phyloP scores from a whole-genome alignment of 2,888 invertebrate species.

The Leucophenga montana region DNA sequence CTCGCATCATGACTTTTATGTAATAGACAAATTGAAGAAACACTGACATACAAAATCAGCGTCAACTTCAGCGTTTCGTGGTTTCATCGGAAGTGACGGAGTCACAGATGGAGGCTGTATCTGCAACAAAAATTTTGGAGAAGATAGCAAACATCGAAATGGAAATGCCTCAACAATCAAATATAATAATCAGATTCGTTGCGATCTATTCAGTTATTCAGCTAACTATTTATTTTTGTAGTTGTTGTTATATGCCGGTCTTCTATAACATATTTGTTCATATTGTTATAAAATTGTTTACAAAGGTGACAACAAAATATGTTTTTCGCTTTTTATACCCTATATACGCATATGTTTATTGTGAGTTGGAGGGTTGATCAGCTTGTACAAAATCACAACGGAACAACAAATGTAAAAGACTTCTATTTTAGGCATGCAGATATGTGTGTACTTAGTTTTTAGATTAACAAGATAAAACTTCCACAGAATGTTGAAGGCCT shows the following conservation, averaged over 20 bases:
- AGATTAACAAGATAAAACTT: no score
- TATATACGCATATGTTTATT: background rate
- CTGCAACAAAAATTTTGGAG: background rate
- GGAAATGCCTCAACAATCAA: background rate
- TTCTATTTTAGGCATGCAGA: no score
- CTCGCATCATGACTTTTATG: no score
- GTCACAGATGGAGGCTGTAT: no score
- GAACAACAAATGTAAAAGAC: no score
- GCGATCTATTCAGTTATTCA: slow-evolving; percentile 1
- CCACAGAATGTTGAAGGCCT: no score
- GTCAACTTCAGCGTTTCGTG: no score
- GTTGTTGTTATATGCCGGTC: background rate
- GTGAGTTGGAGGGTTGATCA: no score
- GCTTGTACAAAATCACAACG: no score
- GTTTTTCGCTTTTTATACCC: slow-evolving; percentile 29
- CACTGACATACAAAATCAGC: no score
- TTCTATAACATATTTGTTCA: slow-evolving; percentile 11
- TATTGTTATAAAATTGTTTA: slow-evolving; percentile 6
- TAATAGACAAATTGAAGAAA: no score
- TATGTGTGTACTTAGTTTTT: no score
- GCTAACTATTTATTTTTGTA: background rate
- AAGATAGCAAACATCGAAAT: background rate
- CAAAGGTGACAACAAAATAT: slow-evolving; percentile 14
- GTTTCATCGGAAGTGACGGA: background rate
- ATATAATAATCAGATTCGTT: background rate